phyloP scores from a whole-genome alignment of 2,888 invertebrate genomes.

The Apodemia hepburni region DNA sequence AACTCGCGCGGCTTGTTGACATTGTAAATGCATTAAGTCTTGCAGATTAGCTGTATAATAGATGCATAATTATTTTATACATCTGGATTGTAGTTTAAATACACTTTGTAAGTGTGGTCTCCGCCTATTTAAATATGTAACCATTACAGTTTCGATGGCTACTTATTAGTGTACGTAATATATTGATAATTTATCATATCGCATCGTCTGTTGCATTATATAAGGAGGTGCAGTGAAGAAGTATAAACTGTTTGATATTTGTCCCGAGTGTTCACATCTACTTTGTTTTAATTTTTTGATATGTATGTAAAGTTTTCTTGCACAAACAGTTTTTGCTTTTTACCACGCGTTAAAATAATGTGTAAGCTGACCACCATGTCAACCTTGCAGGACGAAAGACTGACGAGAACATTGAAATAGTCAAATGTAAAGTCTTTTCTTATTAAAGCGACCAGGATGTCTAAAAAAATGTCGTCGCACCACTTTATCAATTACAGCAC shows the following conservation, averaged over 20 bases:
- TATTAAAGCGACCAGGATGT: constrained; percentile 47
- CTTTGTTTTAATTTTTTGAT: constrained; percentile 29
- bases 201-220: constrained; percentile 47
- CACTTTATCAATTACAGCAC: constrained; percentile 10
- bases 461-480: constrained; percentile 40
- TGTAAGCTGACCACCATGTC: constrained; percentile 35
- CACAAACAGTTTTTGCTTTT: constrained; percentile 24
- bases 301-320: constrained; percentile 18
- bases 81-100: constrained; percentile 77
- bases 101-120: constrained; percentile 77
- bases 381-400: constrained; percentile 57
- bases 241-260: constrained; percentile 24
- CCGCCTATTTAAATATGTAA: constrained; percentile 78
- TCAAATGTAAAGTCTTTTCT: constrained; percentile 40
- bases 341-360: constrained; percentile 16
- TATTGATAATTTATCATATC: constrained; percentile 60
- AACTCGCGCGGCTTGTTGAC: constrained; percentile 1
- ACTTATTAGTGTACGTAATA: constrained; percentile 73
- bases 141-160: constrained; percentile 73
- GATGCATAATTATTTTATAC: constrained; percentile 75
- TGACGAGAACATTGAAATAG: constrained; percentile 56
- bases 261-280: constrained; percentile 12
- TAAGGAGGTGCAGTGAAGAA: constrained; percentile 42
- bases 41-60: constrained; percentile 43
- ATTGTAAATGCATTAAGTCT: constrained; percentile 3